phyloP scores from a whole-genome alignment of 2,113 vertebrate species.

The Malurus cyaneus region DNA sequence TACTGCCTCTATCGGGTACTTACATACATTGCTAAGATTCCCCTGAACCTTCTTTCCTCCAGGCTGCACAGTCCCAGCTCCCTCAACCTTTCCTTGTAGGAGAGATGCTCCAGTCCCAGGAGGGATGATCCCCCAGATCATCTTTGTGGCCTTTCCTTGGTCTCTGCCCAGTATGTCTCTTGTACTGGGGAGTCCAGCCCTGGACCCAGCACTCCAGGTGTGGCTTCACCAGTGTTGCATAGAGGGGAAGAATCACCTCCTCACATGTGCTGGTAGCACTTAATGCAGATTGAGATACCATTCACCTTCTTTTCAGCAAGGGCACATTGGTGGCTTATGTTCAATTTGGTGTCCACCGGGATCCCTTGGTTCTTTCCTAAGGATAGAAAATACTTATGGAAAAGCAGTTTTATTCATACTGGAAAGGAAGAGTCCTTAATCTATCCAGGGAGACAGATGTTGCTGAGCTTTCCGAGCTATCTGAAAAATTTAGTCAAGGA shows the following conservation, averaged over 20 bases:
- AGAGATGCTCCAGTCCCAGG: neutral
- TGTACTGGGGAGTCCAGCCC: neutral
- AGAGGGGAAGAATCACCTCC: neutral
- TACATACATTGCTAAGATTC: neutral
- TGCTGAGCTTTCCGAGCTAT: neutral
- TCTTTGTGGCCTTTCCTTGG: neutral
- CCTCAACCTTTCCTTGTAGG: neutral
- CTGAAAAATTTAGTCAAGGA: neutral
- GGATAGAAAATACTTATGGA: neutral
- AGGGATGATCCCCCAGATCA: neutral
- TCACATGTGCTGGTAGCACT: neutral
- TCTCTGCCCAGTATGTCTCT: neutral
- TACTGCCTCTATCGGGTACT: neutral
- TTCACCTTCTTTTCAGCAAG: neutral
- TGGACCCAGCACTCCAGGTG: neutral
- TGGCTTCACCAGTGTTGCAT: neutral
- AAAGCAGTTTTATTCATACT: neutral
- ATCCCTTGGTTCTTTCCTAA: neutral
- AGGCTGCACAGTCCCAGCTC: neutral
- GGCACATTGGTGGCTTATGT: neutral
- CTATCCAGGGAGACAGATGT: neutral
- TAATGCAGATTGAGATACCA: neutral
- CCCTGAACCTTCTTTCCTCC: neutral
- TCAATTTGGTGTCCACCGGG: neutral
- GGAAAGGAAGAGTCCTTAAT: neutral